These are phyloP conservation scores for Biston stratarius DNA, from an alignment of 2,888 invertebrate species.

Conservation along the genomic window DNA sequence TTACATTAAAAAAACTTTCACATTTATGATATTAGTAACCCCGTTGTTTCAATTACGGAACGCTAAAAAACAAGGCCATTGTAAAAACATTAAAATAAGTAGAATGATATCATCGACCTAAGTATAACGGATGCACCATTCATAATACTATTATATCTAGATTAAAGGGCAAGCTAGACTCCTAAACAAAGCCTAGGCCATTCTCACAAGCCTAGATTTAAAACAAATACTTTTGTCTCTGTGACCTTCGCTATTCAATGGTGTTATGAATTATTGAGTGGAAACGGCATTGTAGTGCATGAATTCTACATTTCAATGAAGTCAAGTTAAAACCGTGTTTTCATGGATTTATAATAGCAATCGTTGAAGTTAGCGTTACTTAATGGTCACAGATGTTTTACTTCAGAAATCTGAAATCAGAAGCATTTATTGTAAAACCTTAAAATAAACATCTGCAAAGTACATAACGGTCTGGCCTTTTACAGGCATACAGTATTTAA, in stretches of 20 bases:
- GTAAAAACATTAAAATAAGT: conserved; percentile 4
- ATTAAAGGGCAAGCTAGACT: conserved; percentile 39
- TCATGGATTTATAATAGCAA: conserved; percentile 9
- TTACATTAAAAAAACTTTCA: too few species aligned
- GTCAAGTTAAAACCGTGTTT: conserved; percentile 14
- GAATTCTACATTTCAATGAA: conserved; percentile 19
- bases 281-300: conserved; percentile 45
- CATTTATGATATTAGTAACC: too few species aligned
- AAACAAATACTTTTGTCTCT: conserved; percentile 54
- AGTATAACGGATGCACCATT: conserved; percentile 40
- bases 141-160: conserved; percentile 49
- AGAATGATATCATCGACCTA: conserved; percentile 39
- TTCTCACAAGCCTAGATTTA: conserved; percentile 53
- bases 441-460: too few species aligned
- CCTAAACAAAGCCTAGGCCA: conserved; percentile 41
- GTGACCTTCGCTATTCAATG: conserved; percentile 52
- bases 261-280: conserved; percentile 48
- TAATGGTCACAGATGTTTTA: neutral
- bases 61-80: neutral
- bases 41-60: neutral
- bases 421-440: too few species aligned
- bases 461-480: too few species aligned
- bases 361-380: conserved; percentile 3
- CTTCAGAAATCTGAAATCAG: too few species aligned
- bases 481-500: too few species aligned